Evolutionary conservation across 2,797 vertebrate species (phyloP), one percentile per base, ranked within the genome.

Genomic region (Lates japonicus): DNA sequence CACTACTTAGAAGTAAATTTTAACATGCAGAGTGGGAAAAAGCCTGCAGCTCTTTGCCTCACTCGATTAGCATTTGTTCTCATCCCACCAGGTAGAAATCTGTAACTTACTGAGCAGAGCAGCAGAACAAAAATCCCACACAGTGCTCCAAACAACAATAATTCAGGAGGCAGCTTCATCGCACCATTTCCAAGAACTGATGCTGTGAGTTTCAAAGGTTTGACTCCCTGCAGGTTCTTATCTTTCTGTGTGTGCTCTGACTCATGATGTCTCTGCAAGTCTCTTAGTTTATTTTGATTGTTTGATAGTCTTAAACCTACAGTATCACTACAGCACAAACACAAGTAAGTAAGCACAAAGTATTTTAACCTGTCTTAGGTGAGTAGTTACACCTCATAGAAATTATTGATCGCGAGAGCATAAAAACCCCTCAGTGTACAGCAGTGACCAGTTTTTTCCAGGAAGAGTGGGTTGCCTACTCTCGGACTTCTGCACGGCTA

Each of bases 1-100:
- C 13, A 46, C 35, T 33, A 31, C 31, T 61, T 1, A 37, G 54
- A 69, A 67, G 25, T 54, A 48, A 22, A 62, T 22, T 58, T n/a
- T 16, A 39, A 31, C 25, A 48, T 44, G 39, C 10, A 63, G 39
- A 74, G 13, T 22, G 31, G 35, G 11, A 29, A 51, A 44, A 31
- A 20, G 20, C 54, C 46, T 7, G 60, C 65, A 74, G 70, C 51
- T 67, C 41, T 60, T 67, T 19, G 1, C 60, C 79, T 55, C 44
- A 59, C 75, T 63, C 25, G 12, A 84, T 83, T 83, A 76, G 69
- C 72, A 79, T 85, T 82, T 71, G 55, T 75, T 82, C 65, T 81
- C 82, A 72, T 60, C 76, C 85, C 76, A 84, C 76, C 80, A 65
- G 78, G 80, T 49, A 63, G 63, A 85, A 84, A 84, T 74, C 60